These are phyloP conservation scores for Lumbricus terrestris DNA, from an alignment of 2,888 invertebrate species.

Conservation along the genomic window DNA sequence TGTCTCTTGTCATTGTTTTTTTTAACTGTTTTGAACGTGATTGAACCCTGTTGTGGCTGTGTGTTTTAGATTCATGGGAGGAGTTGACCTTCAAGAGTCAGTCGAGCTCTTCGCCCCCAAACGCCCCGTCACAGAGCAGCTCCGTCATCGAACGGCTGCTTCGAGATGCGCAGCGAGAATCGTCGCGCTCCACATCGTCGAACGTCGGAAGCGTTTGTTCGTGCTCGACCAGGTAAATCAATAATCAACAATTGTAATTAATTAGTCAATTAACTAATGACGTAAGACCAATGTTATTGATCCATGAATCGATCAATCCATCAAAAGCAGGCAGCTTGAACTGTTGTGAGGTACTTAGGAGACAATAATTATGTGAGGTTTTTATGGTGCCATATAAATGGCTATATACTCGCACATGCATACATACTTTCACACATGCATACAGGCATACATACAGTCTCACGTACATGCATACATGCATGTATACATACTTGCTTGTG, in stretches of 20 bases:
- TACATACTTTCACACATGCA: too few relatives aligned
- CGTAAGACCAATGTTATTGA: not conserved
- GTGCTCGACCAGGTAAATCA: not conserved
- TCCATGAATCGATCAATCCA: not conserved
- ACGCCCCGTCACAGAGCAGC: not conserved
- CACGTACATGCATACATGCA: too few relatives aligned
- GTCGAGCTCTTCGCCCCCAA: not conserved
- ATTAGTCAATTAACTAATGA: not conserved
- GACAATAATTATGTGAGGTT: too few relatives aligned
- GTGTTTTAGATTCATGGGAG: not conserved
- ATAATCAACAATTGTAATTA: not conserved
- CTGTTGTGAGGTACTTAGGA: too few relatives aligned
- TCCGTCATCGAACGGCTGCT: constrained; percentile 9
- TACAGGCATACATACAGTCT: too few relatives aligned
- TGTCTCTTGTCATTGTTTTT: not conserved
- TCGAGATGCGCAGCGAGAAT: constrained; percentile 7
- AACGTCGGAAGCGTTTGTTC: not conserved
- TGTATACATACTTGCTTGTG: too few relatives aligned
- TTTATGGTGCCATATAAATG: too few relatives aligned
- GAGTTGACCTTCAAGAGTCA: constrained; percentile 11
- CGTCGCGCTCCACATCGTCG: not conserved
- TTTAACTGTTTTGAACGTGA: not conserved
- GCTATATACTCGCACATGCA: too few relatives aligned
- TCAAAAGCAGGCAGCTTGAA: not conserved
- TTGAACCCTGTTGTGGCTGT: not conserved